A percentile compares a stretch with the other conserved stretches of the same genome.
Evolutionary conservation across 2,113 vertebrate species (phyloP).

Genomic region (Psilopogon haemacephalus): DNA sequence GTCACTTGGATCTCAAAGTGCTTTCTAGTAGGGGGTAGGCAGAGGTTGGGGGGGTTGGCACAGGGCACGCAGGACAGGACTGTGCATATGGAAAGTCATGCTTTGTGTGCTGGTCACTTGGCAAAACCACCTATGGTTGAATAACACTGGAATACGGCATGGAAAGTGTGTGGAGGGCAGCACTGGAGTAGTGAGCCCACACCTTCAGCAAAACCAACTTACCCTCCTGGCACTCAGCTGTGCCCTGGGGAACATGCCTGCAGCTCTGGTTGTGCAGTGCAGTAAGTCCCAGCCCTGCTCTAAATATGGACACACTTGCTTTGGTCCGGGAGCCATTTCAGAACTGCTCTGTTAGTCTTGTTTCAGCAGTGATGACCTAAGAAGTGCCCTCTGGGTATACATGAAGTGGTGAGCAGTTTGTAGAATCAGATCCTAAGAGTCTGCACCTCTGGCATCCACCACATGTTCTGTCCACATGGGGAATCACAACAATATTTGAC

Average conservation of each 20-base stretch:
- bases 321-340: background rate
- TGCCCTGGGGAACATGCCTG: background rate
- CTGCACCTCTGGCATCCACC: background rate
- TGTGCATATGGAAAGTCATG: fast-evolving
- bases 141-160: background rate
- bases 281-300: background rate
- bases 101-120: background rate
- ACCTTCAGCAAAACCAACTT: background rate
- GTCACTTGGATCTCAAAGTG: background rate
- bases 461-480: background rate
- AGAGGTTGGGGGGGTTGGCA: background rate
- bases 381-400: background rate
- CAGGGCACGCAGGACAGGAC: too few relatives aligned
- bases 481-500: constrained; percentile 2
- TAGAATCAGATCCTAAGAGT: background rate
- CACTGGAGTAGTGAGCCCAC: background rate
- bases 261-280: background rate
- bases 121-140: background rate
- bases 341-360: background rate
- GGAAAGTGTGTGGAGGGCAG: background rate
- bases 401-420: background rate
- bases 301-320: background rate
- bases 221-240: background rate
- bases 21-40: too few relatives aligned
- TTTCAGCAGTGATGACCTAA: background rate